A percentile compares a stretch with the other conserved stretches of the same genome.
Evolutionary conservation across 2,797 vertebrate species (phyloP).

Genomic region (Trematomus bernacchii): DNA sequence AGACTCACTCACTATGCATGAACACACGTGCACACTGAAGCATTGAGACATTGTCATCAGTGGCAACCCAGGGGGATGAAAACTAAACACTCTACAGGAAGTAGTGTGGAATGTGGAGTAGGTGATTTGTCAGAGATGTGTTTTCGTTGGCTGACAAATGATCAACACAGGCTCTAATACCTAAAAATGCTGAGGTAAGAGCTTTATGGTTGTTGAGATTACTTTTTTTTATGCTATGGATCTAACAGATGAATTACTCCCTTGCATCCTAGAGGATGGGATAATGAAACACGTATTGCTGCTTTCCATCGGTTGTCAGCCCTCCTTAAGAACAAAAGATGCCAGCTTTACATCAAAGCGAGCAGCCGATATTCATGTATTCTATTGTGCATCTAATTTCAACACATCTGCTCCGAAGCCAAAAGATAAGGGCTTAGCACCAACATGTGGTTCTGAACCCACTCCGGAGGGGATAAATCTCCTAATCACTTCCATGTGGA

Average conservation of each 20-base stretch:
- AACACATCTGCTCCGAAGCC: constrained; percentile 40
- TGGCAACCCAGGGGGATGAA: constrained; percentile 30
- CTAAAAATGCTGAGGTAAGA: constrained; percentile 8
- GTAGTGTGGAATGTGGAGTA: constrained; percentile 31
- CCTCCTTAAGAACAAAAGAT: constrained; percentile 14
- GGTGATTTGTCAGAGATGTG: constrained; percentile 29
- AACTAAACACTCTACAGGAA: constrained; percentile 52
- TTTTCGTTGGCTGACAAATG: constrained; percentile 40
- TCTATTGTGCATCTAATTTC: constrained; percentile 29
- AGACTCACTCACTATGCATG: constrained; percentile 15
- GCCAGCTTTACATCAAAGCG: not conserved
- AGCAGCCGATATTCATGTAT: not conserved
- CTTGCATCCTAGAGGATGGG: not conserved
- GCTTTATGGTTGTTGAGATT: constrained; percentile 1
- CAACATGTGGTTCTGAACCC: constrained; percentile 45
- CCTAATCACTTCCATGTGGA: constrained; percentile 64
- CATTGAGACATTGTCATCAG: not conserved
- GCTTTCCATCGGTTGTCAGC: constrained; percentile 3
- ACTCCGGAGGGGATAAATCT: constrained; percentile 33
- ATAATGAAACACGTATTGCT: constrained; percentile 11
- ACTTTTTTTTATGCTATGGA: not conserved
- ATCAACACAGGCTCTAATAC: constrained; percentile 8
- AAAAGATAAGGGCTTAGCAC: constrained; percentile 44
- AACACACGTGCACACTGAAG: constrained; percentile 5
- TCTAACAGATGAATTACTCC: not conserved